These are phyloP conservation scores for Patella vulgata DNA, from an alignment of 1,140 invertebrate genomes.

Conservation along the genomic window DNA sequence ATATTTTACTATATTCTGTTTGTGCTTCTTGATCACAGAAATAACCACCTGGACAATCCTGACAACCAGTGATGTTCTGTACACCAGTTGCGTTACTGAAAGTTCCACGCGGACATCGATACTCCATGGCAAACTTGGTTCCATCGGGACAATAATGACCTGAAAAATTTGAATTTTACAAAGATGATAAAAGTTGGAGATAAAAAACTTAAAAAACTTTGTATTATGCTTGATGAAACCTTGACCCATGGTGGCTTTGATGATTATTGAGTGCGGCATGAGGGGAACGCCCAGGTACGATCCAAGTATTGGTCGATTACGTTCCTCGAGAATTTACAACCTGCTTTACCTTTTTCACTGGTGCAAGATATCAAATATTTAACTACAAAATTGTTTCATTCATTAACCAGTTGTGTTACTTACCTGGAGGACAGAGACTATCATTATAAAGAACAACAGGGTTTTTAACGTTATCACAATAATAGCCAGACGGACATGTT, in stretches of 20 bases:
- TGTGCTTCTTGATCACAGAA: constrained; percentile 58
- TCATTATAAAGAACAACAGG: constrained; percentile 59
- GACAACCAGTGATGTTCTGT: constrained; percentile 45
- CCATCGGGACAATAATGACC: constrained; percentile 60
- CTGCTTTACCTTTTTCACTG: too few species aligned
- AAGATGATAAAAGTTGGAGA: background rate
- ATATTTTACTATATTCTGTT: constrained; percentile 51
- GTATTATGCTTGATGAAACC: too few species aligned
- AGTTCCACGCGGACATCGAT: constrained; percentile 53
- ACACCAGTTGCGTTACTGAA: constrained; percentile 56
- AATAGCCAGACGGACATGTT: constrained; percentile 55
- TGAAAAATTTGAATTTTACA: constrained; percentile 31
- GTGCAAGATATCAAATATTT: too few species aligned
- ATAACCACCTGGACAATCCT: constrained; percentile 59
- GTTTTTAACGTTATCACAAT: constrained; percentile 55
- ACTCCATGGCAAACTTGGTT: constrained; percentile 51
- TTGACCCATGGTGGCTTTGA: too few species aligned
- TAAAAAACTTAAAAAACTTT: too few species aligned
- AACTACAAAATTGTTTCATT: too few species aligned
- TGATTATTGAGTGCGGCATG: too few species aligned
- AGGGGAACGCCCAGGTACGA: too few species aligned
- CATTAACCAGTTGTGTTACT: too few species aligned
- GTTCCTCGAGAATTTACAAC: too few species aligned
- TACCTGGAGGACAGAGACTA: constrained; percentile 54
- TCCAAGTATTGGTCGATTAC: too few species aligned